A percentile compares a stretch with the other conserved stretches of the same genome.
These are phyloP conservation scores for Colistium nudipinnis DNA, from an alignment of 2,113 vertebrate species.

Conservation along the genomic window DNA sequence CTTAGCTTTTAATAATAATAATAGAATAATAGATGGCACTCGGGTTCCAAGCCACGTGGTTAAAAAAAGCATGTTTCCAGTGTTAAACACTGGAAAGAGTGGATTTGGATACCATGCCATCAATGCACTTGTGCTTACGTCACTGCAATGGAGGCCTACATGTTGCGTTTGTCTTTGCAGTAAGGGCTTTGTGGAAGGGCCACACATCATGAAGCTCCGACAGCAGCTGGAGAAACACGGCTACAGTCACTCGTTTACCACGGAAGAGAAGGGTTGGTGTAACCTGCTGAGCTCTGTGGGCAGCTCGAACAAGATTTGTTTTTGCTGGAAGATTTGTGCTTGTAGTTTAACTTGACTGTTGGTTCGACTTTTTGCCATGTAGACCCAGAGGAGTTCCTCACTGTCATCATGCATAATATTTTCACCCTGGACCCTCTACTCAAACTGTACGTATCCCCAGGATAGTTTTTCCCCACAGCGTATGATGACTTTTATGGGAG, in stretches of 20 bases:
- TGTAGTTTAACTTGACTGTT: too few relatives aligned
- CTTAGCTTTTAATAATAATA: too few relatives aligned
- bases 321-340: neutral
- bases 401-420: constrained; percentile 88
- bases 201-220: constrained; percentile 87
- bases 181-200: constrained; percentile 84
- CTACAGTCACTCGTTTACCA: constrained; percentile 87
- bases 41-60: too few relatives aligned
- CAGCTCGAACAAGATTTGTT: neutral
- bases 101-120: too few relatives aligned
- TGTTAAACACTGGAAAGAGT: too few relatives aligned
- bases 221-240: constrained; percentile 86
- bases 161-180: constrained; percentile 61
- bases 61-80: too few relatives aligned
- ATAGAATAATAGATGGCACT: too few relatives aligned
- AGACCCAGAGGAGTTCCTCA: constrained; percentile 95
- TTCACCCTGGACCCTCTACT: constrained; percentile 87
- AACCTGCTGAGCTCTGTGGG: neutral
- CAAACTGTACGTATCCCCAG: constrained; percentile 88
- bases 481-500: neutral
- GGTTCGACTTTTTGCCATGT: constrained; percentile 30
- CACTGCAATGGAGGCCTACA: too few relatives aligned
- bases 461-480: too few relatives aligned
- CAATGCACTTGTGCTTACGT: too few relatives aligned
- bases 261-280: constrained; percentile 87